Evolutionary conservation across 2,797 vertebrate species (phyloP).

Genomic region (Phrynocephalus forsythii): DNA sequence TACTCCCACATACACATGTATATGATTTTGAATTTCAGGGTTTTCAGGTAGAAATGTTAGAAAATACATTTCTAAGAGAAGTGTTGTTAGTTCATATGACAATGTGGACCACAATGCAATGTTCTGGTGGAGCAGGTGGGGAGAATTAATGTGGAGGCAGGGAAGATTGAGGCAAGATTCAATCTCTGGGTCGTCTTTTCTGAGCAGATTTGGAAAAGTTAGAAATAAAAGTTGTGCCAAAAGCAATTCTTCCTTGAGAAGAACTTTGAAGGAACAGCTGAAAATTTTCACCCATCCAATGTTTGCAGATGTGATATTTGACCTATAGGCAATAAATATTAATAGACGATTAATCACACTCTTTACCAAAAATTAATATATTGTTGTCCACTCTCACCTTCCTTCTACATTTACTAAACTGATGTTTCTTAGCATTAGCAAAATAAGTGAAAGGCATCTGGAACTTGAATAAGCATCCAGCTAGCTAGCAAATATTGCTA

Average conservation of each 20-base stretch:
- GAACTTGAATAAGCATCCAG: conserved; percentile 59
- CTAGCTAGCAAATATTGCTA: conserved; percentile 39
- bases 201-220: neutral
- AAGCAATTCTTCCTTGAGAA: conserved; percentile 11
- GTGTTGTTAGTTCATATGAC: neutral
- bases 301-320: conserved; percentile 11
- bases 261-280: neutral
- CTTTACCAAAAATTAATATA: conserved; percentile 34
- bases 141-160: too few relatives aligned
- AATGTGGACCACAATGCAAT: neutral
- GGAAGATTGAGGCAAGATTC: neutral
- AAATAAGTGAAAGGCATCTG: conserved; percentile 43
- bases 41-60: too few relatives aligned
- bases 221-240: neutral
- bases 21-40: neutral
- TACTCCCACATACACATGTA: neutral
- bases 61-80: neutral
- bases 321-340: conserved; percentile 19
- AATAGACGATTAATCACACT: conserved; percentile 15
- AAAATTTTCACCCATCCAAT: neutral
- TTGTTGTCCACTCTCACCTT: neutral
- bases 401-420: neutral
- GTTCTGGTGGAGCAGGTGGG: neutral
- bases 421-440: conserved; percentile 43
- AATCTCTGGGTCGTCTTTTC: neutral